Base-by-base conservation (phyloP, 2,113 vertebrate genomes). In the Kobus ellipsiprymnus region DNA sequence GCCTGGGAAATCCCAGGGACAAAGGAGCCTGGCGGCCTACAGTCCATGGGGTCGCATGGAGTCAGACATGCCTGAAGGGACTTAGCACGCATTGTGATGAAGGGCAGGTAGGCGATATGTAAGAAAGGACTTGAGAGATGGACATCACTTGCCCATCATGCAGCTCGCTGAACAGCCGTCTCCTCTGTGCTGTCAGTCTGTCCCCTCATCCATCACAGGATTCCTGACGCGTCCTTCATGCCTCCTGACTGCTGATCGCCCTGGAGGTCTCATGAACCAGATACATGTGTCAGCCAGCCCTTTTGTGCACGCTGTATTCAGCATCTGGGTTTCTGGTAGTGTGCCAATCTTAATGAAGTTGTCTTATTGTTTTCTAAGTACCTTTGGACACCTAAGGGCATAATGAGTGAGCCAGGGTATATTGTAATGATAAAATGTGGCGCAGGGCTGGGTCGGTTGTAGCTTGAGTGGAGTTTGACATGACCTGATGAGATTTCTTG, bases 351-450 rank as follows among this genome's bases (percentile, higher is more conserved):
- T 97, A 94, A 97, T 98, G 86, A 98, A 93, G 94, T 62, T 95
- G 86, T 98, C 95, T 96, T 87, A 23, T 89, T 93, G 80, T 86
- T 96, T 93, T 93, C 95, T 96, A 91, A 98, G 98, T 92, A 77
- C 62, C 59, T 97, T 82, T 71, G 74, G 95, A 90, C 86, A 95
- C 91, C 89, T 90, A 10, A 93, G 91, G 94, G 82, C 67, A 81
- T 71, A 48, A 85, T 81, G 96, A 87, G 48, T 52, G 54, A 86
- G 80, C 55, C 0, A 7, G 52, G 54, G 29, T 57, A 25, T 44
- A 11, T 71, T 88, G 94, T 84, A 17, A 87, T 87, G 77, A 87
- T 74, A 93, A 67, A 91, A 92, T 23, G 80, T 88, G 88, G 86
- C 97, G 60, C 1, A 44, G 27, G 60, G 33, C 83, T 93, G 25